A percentile compares a stretch with the other conserved stretches of the same genome.
Conservation (phyloP, 2,888 invertebrate genomes). For the Ophioninae sp. region DNA sequence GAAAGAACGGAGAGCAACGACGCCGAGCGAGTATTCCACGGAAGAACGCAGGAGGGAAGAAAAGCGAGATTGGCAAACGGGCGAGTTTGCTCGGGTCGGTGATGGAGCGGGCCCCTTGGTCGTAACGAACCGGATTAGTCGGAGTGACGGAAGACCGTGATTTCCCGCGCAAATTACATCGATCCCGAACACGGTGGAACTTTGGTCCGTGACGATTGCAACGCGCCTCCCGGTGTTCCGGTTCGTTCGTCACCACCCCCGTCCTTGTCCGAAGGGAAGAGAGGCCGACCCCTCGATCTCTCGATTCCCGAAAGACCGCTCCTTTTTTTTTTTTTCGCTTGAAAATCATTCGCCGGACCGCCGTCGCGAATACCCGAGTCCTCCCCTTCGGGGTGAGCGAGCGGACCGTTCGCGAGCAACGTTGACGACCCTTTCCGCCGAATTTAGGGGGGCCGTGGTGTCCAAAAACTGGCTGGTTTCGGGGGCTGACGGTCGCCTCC, state of each 20-base stretch:
- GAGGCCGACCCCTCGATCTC: conserved; percentile 25
- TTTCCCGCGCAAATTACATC: conserved; percentile 78
- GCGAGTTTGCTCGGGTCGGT: conserved; percentile 61
- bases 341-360: background rate
- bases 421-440: too few relatives aligned
- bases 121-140: conserved; percentile 79
- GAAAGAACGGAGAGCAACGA: background rate
- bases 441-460: background rate
- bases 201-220: conserved; percentile 46
- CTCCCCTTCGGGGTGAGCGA: too few relatives aligned
- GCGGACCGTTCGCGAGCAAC: too few relatives aligned
- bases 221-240: conserved; percentile 47
- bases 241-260: conserved; percentile 15
- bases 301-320: conserved; percentile 26
- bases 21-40: background rate
- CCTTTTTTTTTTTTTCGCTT: background rate
- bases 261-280: conserved; percentile 12
- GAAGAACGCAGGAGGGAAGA: background rate
- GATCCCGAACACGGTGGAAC: conserved; percentile 73
- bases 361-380: too few relatives aligned
- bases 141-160: conserved; percentile 78
- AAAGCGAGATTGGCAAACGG: conserved; percentile 32
- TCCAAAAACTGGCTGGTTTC: background rate
- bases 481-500: background rate
- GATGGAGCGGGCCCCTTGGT: conserved; percentile 77